Base-by-base conservation (phyloP, 2,113 vertebrate genomes). In the Ciconia stormi region DNA sequence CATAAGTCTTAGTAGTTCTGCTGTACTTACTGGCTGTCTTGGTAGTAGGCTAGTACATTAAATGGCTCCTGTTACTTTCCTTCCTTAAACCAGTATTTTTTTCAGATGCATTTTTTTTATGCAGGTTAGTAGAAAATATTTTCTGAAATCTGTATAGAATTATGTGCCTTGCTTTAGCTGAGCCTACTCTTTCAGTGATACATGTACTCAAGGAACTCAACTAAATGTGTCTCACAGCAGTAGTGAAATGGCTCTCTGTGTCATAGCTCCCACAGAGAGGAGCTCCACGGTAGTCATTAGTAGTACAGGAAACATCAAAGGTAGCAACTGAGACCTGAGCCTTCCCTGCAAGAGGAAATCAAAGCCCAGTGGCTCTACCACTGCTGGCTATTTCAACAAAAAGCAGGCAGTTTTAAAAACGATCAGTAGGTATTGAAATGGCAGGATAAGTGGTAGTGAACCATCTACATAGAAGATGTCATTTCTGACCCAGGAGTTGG, bases 221-320 rank as follows among this genome's bases (percentile, higher is more conserved):
- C 77, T 80, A 42, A 94, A 93, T 27, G 56, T 82, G 73, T 85
- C 89, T 93, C 96, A 62, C 74, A 94, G 95, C 93, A 94, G 95
- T 85, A 88, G 93, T 52, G 89, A 93, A 97, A 96, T 88, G 91
- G 49, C 53, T 96, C 13, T 95, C 62, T 82, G 70, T 96, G 91
- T 89, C 95, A 66, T 5, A 91, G 91, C 87, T 97, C 95, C 91
- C 93, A 90, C 89, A 93, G 97, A 96, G 89, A 91, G 53, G 66
- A 91, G 83, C 94, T 95, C 91, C 62, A 80, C 8, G 0, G 96
- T 36, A 96, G 96, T 97, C 84, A 96, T 93, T 96, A 97, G 93
- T 29, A 94, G 82, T 94, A 81, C 58, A 97, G 93, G 66, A 94
- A 94, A 90, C 74, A 95, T 97, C 89, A 97, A 96, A 97, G 55